A percentile compares a stretch with the other conserved stretches of the same genome.
These are phyloP conservation scores for Drosophila subpulchrella DNA, from an alignment of 1,140 invertebrate species.

Conservation along the genomic window DNA sequence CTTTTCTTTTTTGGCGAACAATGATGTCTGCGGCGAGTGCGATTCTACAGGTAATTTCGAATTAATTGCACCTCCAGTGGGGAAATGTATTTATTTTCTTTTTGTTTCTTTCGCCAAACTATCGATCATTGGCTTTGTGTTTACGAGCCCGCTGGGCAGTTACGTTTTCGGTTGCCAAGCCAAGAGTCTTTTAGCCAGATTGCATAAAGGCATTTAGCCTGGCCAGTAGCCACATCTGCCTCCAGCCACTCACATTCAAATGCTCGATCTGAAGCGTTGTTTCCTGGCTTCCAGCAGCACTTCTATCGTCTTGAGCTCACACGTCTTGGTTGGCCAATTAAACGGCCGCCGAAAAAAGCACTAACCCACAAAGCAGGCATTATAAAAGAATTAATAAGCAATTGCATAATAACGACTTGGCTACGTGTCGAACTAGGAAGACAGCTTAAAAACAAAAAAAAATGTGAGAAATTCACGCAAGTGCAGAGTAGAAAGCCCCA, in stretches of 20 bases:
- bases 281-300: constrained; percentile 23
- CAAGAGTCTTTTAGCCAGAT: constrained; percentile 1
- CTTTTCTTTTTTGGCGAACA: constrained; percentile 9
- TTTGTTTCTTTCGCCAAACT: not conserved
- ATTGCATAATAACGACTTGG: constrained; percentile 53
- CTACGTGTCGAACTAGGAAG: constrained; percentile 60
- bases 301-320: constrained; percentile 1
- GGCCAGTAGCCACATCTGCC: not conserved
- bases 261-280: constrained; percentile 19
- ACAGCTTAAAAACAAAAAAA: not conserved
- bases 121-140: constrained; percentile 22
- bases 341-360: constrained; percentile 42
- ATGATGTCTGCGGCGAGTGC: constrained; percentile 36
- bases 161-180: constrained; percentile 8
- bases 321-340: constrained; percentile 68
- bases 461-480: constrained; percentile 50
- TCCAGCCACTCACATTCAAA: constrained; percentile 17
- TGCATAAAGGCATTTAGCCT: constrained; percentile 37
- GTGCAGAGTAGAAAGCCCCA: constrained; percentile 54
- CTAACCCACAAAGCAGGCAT: constrained; percentile 33
- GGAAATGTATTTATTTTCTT: constrained; percentile 24
- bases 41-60: constrained; percentile 48
- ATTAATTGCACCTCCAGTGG: constrained; percentile 39
- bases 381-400: constrained; percentile 70
- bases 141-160: constrained; percentile 8